Evolutionary conservation across 2,113 vertebrate species (phyloP).

Genomic region (Dicentrarchus labrax): DNA sequence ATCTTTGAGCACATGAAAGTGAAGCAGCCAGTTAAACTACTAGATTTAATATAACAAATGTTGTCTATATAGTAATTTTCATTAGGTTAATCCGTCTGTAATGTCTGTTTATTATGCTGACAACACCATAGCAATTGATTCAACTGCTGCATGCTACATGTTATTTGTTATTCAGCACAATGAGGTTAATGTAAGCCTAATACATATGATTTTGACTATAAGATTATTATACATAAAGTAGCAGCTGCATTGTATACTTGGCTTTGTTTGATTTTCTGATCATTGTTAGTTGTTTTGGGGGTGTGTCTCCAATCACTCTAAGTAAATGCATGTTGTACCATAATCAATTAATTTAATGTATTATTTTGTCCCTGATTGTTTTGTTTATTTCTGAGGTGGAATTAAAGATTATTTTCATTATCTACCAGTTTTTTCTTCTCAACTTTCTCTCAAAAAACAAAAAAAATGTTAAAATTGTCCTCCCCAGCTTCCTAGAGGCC

Average conservation of each 20-base stretch:
- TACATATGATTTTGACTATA: background rate
- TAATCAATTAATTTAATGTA: background rate
- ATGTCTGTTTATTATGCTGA: background rate
- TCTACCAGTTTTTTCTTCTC: background rate
- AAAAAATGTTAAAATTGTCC: background rate
- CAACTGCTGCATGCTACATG: slow-evolving; percentile 4
- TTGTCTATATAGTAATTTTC: background rate
- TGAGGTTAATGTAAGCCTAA: background rate
- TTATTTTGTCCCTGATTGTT: background rate
- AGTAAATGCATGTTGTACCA: background rate
- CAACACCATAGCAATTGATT: background rate
- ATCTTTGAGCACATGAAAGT: background rate
- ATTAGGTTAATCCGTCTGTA: background rate
- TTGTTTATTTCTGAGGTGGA: background rate
- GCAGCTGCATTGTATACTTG: slow-evolving; percentile 9
- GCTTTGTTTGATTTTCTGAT: background rate
- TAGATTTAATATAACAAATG: background rate
- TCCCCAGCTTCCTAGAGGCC: background rate
- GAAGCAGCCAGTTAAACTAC: background rate
- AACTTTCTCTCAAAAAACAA: background rate
- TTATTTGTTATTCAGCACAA: slow-evolving; percentile 13
- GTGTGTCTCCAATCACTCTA: background rate
- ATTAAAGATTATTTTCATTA: background rate
- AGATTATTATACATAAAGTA: background rate
- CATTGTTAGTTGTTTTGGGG: background rate